Evolutionary conservation across 2,888 invertebrate species (phyloP).

Genomic region (Andrena trimmerana): DNA sequence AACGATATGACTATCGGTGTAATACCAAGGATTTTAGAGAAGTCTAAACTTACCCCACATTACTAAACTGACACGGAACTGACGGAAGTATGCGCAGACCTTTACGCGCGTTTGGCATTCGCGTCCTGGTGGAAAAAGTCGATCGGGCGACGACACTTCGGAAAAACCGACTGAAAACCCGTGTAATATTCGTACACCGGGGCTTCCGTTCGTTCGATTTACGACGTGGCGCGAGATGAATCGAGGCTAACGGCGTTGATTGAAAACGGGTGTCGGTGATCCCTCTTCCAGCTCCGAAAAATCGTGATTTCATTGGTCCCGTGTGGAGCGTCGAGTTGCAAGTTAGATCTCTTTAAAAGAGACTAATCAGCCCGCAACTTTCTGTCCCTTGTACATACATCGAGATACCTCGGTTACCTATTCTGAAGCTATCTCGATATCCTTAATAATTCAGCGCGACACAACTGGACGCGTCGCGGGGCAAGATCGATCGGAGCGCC

Average conservation of each 20-base stretch:
- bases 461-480: neutral
- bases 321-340: neutral
- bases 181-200: slow-evolving; percentile 9
- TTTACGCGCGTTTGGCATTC: slow-evolving; percentile 20
- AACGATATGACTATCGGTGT: no score
- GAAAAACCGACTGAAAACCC: slow-evolving; percentile 13
- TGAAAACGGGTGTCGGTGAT: neutral
- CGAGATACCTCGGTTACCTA: neutral
- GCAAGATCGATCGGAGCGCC: neutral
- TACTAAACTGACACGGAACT: no score
- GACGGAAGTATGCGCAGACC: no score
- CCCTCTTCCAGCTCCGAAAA: neutral
- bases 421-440: neutral
- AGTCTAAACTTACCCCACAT: no score
- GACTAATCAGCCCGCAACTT: no score
- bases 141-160: slow-evolving; percentile 1
- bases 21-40: no score
- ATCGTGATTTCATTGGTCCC: neutral
- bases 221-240: neutral
- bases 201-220: slow-evolving; percentile 17
- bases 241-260: slow-evolving; percentile 1
- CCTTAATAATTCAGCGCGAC: neutral
- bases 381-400: no score
- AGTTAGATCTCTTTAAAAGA: neutral
- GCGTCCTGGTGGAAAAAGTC: slow-evolving; percentile 6